A percentile compares a stretch with the other conserved stretches of the same genome.
phyloP scores from a whole-genome alignment of 2,113 vertebrate species.

The Eleginops maclovinus region DNA sequence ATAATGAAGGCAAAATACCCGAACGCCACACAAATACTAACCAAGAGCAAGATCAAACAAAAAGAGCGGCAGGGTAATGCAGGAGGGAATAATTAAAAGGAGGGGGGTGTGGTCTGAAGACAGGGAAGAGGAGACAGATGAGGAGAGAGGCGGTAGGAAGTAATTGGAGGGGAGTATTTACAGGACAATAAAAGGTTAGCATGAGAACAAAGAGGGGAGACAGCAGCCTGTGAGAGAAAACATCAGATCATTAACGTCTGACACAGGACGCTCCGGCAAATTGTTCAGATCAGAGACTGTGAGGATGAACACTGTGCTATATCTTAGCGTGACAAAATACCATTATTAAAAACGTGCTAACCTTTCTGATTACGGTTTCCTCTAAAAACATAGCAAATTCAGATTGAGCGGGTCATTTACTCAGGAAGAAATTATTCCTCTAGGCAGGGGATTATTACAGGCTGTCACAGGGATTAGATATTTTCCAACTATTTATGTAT shows the following conservation, averaged over 20 bases:
- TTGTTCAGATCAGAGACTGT: no score
- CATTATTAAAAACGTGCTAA: no score
- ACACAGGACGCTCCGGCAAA: background rate
- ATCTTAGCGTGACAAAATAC: background rate
- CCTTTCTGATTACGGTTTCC: background rate
- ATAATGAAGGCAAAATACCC: slow-evolving; percentile 49
- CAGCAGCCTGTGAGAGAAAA: background rate
- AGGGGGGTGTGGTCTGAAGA: background rate
- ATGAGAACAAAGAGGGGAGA: slow-evolving; percentile 44
- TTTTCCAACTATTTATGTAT: no score
- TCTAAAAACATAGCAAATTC: background rate
- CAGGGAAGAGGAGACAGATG: slow-evolving; percentile 5
- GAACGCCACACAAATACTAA: slow-evolving; percentile 15
- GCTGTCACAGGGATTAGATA: no score
- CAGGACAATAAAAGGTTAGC: slow-evolving; percentile 21
- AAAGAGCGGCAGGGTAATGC: slow-evolving; percentile 4
- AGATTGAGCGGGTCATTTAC: background rate
- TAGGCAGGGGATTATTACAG: no score
- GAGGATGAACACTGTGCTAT: background rate
- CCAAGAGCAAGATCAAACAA: slow-evolving; percentile 30
- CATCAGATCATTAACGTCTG: background rate
- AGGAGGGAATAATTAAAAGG: slow-evolving; percentile 24
- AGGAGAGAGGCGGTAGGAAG: background rate
- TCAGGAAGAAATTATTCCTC: background rate
- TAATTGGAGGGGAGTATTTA: slow-evolving; percentile 22